Percentiles rank a stretch among this genome's conserved stretches.
Evolutionary conservation across 2,888 invertebrate species (phyloP).

Genomic region (Sturmia bella): DNA sequence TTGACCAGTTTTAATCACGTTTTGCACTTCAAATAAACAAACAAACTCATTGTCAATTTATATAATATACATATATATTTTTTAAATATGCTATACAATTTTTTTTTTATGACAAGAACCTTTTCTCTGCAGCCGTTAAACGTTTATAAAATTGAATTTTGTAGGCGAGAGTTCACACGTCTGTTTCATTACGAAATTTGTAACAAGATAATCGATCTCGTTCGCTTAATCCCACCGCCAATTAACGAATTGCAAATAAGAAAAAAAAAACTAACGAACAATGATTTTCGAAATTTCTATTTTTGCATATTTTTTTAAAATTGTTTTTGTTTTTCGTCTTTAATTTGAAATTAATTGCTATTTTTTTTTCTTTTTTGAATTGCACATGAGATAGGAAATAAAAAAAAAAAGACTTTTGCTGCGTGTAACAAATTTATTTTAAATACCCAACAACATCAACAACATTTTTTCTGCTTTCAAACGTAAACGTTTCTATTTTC

Average conservation of each 20-base stretch:
- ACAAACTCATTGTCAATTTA: too few species aligned
- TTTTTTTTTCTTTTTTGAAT: slow-evolving; percentile 40
- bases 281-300: slow-evolving; percentile 68
- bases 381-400: slow-evolving; percentile 31
- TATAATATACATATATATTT: too few species aligned
- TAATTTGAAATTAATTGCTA: slow-evolving; percentile 51
- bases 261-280: slow-evolving; percentile 27
- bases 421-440: slow-evolving; percentile 43
- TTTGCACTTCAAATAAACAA: neutral
- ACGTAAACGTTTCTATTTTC: slow-evolving; percentile 15
- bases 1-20: slow-evolving; percentile 25
- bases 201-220: slow-evolving; percentile 65
- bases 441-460: slow-evolving; percentile 46
- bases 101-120: slow-evolving; percentile 43
- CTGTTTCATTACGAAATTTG: slow-evolving; percentile 67
- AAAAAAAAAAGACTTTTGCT: slow-evolving; percentile 46
- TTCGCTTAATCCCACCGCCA: slow-evolving; percentile 26
- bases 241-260: slow-evolving; percentile 27
- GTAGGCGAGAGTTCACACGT: slow-evolving; percentile 46
- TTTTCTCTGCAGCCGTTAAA: slow-evolving; percentile 57
- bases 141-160: slow-evolving; percentile 43
- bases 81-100: too few species aligned
- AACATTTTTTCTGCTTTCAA: slow-evolving; percentile 12
- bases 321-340: slow-evolving; percentile 37
- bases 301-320: slow-evolving; percentile 55